A percentile compares a stretch with the other conserved stretches of the same genome.
Evolutionary conservation across 2,888 invertebrate genomes (phyloP).

Genomic region (Anaspis maculata): DNA sequence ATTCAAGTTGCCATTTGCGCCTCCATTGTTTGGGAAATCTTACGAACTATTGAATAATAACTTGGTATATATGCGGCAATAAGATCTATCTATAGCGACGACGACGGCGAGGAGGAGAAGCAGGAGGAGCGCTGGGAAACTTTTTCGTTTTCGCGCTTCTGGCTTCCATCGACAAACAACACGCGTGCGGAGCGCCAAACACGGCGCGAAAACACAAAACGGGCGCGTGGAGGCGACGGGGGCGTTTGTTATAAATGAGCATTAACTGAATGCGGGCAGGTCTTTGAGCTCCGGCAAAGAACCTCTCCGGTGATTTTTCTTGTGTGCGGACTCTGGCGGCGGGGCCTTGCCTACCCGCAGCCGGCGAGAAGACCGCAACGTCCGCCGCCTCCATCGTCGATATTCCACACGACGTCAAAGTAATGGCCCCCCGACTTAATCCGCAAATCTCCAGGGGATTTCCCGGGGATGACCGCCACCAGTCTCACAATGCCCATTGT

Average conservation of each 20-base stretch:
- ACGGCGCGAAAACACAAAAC: no score
- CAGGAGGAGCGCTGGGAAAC: no score
- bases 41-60: slow-evolving; percentile 42
- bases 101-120: no score
- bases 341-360: no score
- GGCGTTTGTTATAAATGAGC: slow-evolving; percentile 21
- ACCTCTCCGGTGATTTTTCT: slow-evolving; percentile 26
- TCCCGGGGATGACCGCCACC: slow-evolving; percentile 33
- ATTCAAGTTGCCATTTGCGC: slow-evolving; percentile 42
- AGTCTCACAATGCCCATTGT: slow-evolving; percentile 35
- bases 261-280: slow-evolving; percentile 26
- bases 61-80: no score
- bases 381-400: slow-evolving; percentile 33
- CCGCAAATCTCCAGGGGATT: slow-evolving; percentile 38
- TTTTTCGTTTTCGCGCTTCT: no score
- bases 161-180: no score
- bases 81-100: no score
- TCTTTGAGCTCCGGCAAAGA: slow-evolving; percentile 25
- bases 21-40: slow-evolving; percentile 41
- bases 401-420: slow-evolving; percentile 34
- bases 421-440: slow-evolving; percentile 40
- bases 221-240: no score
- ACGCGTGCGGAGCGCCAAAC: no score
- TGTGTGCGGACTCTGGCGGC: no score
- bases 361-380: slow-evolving; percentile 17